Evolutionary conservation across 2,888 invertebrate genomes (phyloP), one percentile per base, ranked within the genome.

Genomic region (Steromphala cineraria): DNA sequence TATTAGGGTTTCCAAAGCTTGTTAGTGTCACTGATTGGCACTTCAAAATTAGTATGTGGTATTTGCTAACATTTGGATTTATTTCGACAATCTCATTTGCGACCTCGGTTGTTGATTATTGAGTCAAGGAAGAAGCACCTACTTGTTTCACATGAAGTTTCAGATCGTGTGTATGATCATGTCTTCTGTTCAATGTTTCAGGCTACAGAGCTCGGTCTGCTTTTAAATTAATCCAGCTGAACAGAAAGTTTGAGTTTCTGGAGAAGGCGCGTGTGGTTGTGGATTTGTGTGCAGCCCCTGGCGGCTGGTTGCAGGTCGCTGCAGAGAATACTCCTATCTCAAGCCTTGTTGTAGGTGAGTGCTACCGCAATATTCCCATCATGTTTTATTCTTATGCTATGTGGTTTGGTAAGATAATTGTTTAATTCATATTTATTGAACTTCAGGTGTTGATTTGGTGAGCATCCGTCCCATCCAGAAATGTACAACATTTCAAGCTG

Each of bases 251-350:
- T 94, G 97, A 98, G 79, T 99, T 99, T 94, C 94, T 99, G 7
- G 98, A 99, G 95, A 97, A 96, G 92, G 97, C 99, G 0, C 95
- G 97, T 95, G 98, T 99, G 95, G 97, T 98, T 88, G 96, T 99
- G 90, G 99, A 99, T 95, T 94, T 99, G 84, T 99, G 99, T 94
- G 99, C 99, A 17, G 99, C 99, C 0, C 99, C 99, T 0, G 99
- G 99, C 91, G 99, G 99, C 88, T 99, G 99, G 99, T 97, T 99
- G 96, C 99, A 95, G 90, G 99, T 99, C 79, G 99, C 99, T 75
- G 96, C 97, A 90, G 97, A 99, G 93, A 97, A 98, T 93, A 99
- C 99, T 98, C 99, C 99, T 0, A 95, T 98, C 0, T 98, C 98
- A 5, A 98, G 98, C 92, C 95, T 99, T 79, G 97, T 99, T 17